Evolutionary conservation across 2,113 vertebrate genomes (phyloP), one percentile per base, ranked within the genome.

Genomic region (Myocastor coypus): DNA sequence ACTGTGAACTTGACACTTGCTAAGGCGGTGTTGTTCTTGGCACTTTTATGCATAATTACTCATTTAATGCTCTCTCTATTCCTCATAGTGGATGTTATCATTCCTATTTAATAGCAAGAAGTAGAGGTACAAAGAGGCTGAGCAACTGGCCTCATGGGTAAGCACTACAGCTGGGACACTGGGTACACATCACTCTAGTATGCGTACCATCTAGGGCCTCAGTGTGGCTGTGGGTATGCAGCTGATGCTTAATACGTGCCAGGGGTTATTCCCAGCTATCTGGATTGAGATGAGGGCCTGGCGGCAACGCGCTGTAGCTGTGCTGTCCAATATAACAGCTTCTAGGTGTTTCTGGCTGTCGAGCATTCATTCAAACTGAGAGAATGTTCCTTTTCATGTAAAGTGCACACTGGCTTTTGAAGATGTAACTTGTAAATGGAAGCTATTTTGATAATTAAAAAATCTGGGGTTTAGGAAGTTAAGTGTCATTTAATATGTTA

Each of bases 171-270:
- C 63, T 77, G 34, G 87, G 37, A 34, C 34, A 1, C 4, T 28
- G 66, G 7, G n/a, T 52, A 16, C 11, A 16, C 16, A 14, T 8
- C 11, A 4, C 42, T 0, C 3, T 3, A 2, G 1, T 40, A 16
- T 0, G 5, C 28, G 19, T 2, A 14, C 0, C 0, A 11, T 14
- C 1, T 1, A 17, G 10, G 5, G 34, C 32, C 82, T 81, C 9
- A 3, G 5, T 26, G 1, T 0, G 4, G 71, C 7, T 40, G 57
- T 7, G 42, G 40, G 26, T 9, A 37, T 30, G 7, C 12, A 57
- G 37, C n/a, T 22, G 19, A 32, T 0, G 5, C 34, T 50, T 28
- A 24, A 7, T 19, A 63, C 28, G 1, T 3, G 1, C 30, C 5
- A 64, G 69, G 3, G 52, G 0, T 28, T 10, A 0, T 77, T 3